Evolutionary conservation across 2,888 invertebrate genomes (phyloP).

Genomic region (Crioceris asparagi): DNA sequence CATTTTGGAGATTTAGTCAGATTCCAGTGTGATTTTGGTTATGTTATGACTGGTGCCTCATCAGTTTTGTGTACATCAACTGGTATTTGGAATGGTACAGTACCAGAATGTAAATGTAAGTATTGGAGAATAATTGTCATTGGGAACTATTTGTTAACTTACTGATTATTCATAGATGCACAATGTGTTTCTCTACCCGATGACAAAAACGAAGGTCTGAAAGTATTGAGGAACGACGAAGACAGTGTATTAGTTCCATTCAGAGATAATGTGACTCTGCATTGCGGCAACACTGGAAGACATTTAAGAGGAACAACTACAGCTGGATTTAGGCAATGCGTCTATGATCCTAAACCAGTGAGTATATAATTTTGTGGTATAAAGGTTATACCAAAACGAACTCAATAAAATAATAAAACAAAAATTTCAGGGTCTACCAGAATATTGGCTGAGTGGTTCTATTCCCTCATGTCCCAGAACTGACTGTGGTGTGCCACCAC

Average conservation of each 20-base stretch:
- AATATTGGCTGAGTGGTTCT: constrained; percentile 83
- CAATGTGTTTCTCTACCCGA: constrained; percentile 84
- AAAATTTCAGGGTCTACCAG: constrained; percentile 63
- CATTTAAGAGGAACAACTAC: constrained; percentile 71
- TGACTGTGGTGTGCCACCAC: constrained; percentile 84
- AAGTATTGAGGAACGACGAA: constrained; percentile 66
- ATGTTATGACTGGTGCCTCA: constrained; percentile 80
- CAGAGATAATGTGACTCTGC: constrained; percentile 80
- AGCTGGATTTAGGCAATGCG: constrained; percentile 84
- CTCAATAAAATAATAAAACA: too few species aligned
- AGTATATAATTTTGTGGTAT: constrained; percentile 20
- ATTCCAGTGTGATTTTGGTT: constrained; percentile 93
- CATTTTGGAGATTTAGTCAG: constrained; percentile 83
- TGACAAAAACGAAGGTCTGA: constrained; percentile 76
- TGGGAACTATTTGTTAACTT: not conserved
- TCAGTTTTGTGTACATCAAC: constrained; percentile 78
- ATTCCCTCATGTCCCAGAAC: constrained; percentile 78
- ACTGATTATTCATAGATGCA: constrained; percentile 52
- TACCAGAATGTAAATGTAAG: constrained; percentile 89
- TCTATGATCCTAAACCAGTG: constrained; percentile 84
- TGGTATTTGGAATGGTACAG: constrained; percentile 89
- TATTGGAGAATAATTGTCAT: constrained; percentile 17
- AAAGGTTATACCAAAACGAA: not conserved
- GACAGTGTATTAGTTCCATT: constrained; percentile 80
- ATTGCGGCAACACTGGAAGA: constrained; percentile 68